Evolutionary conservation across 2,797 vertebrate genomes (phyloP).

Genomic region (Neoniphon sammara): DNA sequence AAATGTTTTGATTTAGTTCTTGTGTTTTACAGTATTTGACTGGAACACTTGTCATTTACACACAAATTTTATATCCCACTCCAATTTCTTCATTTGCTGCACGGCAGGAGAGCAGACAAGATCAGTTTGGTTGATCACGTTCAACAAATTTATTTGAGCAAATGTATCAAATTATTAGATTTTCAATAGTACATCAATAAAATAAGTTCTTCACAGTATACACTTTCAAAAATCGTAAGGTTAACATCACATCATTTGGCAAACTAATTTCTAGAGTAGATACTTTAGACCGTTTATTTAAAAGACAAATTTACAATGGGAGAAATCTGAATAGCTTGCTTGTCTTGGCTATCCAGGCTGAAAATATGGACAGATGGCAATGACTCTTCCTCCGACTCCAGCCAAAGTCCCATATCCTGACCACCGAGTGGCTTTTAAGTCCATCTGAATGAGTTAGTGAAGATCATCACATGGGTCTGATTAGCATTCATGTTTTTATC

Average conservation of each 20-base stretch:
- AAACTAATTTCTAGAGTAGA: conserved; percentile 70
- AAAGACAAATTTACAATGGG: conserved; percentile 53
- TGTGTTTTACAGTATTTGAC: neutral
- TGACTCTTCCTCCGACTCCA: conserved; percentile 20
- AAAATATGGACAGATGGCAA: conserved; percentile 47
- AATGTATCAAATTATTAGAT: conserved; percentile 81
- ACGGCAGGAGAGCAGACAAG: neutral
- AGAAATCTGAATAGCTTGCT: conserved; percentile 26
- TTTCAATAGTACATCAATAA: conserved; percentile 76
- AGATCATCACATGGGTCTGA: neutral
- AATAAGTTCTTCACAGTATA: conserved; percentile 81
- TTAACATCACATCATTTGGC: conserved; percentile 67
- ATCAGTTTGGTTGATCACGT: conserved; percentile 33
- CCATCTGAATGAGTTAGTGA: conserved; percentile 15
- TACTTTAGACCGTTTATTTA: conserved; percentile 9
- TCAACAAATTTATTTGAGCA: conserved; percentile 83
- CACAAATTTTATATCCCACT: neutral
- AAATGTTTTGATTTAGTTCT: conserved; percentile 76
- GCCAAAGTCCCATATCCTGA: conserved; percentile 30
- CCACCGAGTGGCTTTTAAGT: conserved; percentile 11
- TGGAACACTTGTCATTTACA: too few relatives aligned
- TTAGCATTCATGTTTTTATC: conserved; percentile 6
- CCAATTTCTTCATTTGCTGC: neutral
- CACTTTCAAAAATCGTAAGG: conserved; percentile 54
- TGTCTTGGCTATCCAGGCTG: conserved; percentile 14